Percentiles rank a stretch among this genome's conserved stretches.
Evolutionary conservation across 1,140 invertebrate genomes (phyloP).

Genomic region (Bombyx mandarina): DNA sequence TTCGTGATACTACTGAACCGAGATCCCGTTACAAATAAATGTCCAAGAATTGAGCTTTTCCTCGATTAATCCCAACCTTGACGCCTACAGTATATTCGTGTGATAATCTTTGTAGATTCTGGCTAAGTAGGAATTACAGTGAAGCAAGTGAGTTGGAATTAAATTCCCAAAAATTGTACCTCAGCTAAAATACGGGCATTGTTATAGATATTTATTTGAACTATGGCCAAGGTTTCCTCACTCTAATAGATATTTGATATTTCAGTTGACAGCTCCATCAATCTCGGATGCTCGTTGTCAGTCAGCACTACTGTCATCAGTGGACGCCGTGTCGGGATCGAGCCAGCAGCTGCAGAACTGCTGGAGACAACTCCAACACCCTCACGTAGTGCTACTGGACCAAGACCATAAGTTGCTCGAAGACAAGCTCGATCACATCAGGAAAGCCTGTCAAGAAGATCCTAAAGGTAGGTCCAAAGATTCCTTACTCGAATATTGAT

Average conservation of each 20-base stretch:
- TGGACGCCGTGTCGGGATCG: slow-evolving; percentile 11
- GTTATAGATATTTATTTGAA: background rate
- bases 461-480: background rate
- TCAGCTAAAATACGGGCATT: background rate
- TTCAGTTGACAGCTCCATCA: slow-evolving; percentile 17
- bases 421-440: background rate
- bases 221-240: background rate
- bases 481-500: no score
- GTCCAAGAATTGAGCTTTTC: no score
- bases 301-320: slow-evolving; percentile 11
- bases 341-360: background rate
- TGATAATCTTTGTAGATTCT: no score
- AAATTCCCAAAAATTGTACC: background rate
- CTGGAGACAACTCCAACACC: slow-evolving; percentile 2
- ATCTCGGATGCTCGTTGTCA: slow-evolving; percentile 17
- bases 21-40: background rate
- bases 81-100: no score
- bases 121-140: no score
- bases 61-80: no score
- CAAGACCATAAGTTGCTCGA: background rate
- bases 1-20: background rate
- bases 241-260: background rate
- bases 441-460: background rate
- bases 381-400: background rate
- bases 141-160: no score